phyloP scores from a whole-genome alignment of 2,888 invertebrate species.

The Diabrotica balteata region DNA sequence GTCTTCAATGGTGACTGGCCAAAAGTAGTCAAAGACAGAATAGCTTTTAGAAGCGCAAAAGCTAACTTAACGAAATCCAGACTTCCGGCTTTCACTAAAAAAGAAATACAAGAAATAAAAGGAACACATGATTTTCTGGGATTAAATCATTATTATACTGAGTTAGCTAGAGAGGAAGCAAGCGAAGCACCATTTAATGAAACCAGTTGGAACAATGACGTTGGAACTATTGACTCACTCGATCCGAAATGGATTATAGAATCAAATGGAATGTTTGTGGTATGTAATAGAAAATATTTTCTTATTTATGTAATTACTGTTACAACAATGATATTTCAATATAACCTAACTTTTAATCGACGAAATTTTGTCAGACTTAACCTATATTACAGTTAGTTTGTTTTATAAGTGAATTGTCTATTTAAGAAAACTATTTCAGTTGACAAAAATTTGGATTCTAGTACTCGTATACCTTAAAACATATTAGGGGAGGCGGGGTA shows the following conservation, averaged over 20 bases:
- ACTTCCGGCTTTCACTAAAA: conserved; percentile 66
- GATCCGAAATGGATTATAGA: conserved; percentile 14
- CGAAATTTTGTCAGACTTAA: no score
- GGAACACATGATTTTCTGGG: conserved; percentile 76
- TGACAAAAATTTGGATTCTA: no score
- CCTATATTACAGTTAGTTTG: no score
- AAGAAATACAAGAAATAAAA: conserved; percentile 67
- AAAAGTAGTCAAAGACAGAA: conserved; percentile 66
- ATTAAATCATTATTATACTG: conserved; percentile 68
- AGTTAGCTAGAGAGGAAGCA: conserved; percentile 5
- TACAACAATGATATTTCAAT: no score
- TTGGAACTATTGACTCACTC: conserved; percentile 3
- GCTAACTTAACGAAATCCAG: conserved; percentile 64
- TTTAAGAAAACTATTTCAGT: no score
- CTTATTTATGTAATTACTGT: no score
- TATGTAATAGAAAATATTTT: background rate
- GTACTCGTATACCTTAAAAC: no score
- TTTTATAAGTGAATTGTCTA: no score
- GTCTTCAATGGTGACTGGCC: conserved; percentile 72
- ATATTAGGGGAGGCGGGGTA: no score
- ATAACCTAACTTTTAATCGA: no score
- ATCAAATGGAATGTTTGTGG: conserved; percentile 9
- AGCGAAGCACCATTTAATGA: background rate
- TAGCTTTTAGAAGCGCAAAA: conserved; percentile 64
- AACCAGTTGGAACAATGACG: conserved; percentile 12